Evolutionary conservation across 2,797 vertebrate genomes (phyloP).

Genomic region (Pipistrellus nathusii): DNA sequence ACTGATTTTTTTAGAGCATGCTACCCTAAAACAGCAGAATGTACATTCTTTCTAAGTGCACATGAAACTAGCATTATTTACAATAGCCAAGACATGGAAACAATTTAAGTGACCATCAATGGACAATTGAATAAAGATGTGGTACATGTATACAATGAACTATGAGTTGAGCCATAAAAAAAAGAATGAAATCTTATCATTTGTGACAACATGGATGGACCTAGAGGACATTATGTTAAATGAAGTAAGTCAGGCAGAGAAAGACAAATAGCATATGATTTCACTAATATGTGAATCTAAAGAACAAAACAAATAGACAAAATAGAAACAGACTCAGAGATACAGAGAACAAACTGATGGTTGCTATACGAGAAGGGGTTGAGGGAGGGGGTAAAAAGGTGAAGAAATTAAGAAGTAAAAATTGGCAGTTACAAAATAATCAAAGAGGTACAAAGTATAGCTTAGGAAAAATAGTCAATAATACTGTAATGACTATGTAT

Average conservation of each 20-base stretch:
- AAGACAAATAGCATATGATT: background rate
- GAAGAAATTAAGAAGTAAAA: background rate
- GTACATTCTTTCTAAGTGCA: background rate
- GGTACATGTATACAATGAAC: background rate
- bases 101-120: background rate
- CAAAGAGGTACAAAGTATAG: background rate
- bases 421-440: background rate
- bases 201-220: background rate
- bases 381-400: background rate
- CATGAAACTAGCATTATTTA: background rate
- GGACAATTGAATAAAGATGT: background rate
- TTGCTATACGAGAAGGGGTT: background rate
- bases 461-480: background rate
- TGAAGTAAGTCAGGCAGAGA: background rate
- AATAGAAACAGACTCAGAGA: background rate
- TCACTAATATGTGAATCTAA: background rate
- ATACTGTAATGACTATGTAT: background rate
- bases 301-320: background rate
- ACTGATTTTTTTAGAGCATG: background rate
- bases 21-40: background rate
- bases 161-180: background rate
- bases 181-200: background rate
- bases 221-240: background rate
- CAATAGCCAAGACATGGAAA: background rate
- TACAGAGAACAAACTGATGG: background rate